These are phyloP conservation scores for Melipona quadrifasciata DNA, from an alignment of 1,140 invertebrate genomes.

Conservation along the genomic window DNA sequence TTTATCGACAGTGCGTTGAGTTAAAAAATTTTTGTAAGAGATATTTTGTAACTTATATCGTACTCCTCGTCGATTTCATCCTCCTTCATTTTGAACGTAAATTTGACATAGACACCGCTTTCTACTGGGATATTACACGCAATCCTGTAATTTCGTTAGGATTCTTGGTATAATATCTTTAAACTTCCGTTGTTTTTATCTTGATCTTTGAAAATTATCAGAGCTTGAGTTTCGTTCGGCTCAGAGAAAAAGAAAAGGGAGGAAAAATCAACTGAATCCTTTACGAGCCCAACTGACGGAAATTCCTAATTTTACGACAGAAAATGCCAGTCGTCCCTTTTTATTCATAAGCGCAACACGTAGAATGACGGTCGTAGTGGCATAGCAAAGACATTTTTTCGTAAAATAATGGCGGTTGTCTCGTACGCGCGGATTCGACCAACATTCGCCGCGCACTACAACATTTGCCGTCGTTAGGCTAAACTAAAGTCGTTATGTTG, in stretches of 20 bases:
- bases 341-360: neutral
- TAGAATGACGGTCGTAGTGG: neutral
- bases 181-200: conserved; percentile 24
- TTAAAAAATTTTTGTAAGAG: neutral
- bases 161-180: conserved; percentile 19
- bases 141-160: neutral
- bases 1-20: neutral
- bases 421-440: neutral
- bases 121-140: neutral
- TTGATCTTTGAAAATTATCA: conserved; percentile 24
- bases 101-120: neutral
- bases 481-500: neutral
- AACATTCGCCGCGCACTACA: neutral
- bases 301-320: conserved; percentile 40
- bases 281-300: conserved; percentile 26
- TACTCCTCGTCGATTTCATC: neutral
- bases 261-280: conserved; percentile 14
- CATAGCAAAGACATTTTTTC: neutral
- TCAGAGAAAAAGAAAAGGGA: neutral
- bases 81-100: neutral
- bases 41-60: neutral
- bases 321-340: conserved; percentile 31
- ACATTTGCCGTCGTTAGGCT: neutral
- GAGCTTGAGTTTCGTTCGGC: neutral
- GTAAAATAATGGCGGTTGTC: neutral